Percentiles rank a stretch among this genome's conserved stretches.
Evolutionary conservation across 2,113 vertebrate species (phyloP).

Genomic region (Gorsachius goisagi): DNA sequence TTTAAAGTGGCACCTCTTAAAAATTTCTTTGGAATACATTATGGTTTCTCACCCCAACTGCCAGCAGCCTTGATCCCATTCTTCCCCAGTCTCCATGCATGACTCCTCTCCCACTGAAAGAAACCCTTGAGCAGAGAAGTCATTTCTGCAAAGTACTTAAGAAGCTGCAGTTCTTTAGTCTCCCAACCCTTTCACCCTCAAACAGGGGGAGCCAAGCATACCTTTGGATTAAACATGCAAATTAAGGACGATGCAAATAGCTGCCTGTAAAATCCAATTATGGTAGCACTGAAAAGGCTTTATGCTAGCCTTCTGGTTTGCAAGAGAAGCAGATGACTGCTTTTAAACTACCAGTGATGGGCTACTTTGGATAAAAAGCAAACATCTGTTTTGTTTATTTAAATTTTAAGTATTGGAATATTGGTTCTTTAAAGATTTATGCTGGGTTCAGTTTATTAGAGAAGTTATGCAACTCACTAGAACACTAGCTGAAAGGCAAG

Average conservation of each 20-base stretch:
- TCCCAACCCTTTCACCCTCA: neutral
- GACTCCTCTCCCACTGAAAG: neutral
- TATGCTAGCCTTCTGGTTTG: neutral
- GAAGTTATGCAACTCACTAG: neutral
- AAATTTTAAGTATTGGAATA: neutral
- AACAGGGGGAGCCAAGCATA: neutral
- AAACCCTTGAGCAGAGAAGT: neutral
- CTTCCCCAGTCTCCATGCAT: neutral
- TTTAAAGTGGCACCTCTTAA: neutral
- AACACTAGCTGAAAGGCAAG: neutral
- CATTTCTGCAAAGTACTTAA: neutral
- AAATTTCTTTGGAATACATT: neutral
- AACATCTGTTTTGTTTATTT: neutral
- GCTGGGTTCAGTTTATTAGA: neutral
- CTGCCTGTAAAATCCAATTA: neutral
- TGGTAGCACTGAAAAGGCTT: neutral
- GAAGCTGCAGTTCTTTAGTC: neutral
- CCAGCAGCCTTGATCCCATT: neutral
- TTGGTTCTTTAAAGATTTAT: neutral
- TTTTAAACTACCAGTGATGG: neutral
- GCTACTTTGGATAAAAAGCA: neutral
- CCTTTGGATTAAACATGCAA: neutral
- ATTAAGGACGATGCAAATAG: neutral
- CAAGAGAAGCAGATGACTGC: neutral
- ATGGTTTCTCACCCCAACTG: neutral